Evolutionary conservation across 92 coral and sea anemone species (phyloP).

Genomic region (Scolanthus callimorphus): DNA sequence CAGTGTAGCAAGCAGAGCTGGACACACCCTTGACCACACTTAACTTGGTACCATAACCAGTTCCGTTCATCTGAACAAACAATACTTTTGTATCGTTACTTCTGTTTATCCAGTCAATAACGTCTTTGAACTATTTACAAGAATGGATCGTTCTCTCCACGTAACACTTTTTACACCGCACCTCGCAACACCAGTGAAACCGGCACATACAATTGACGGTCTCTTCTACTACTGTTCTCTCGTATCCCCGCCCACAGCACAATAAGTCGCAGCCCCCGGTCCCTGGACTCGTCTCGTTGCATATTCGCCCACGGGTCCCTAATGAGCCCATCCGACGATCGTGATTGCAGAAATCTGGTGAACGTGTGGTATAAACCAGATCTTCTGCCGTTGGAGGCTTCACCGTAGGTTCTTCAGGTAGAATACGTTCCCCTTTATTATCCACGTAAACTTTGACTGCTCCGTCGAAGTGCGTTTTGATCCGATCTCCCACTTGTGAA

Average conservation of each 20-base stretch:
- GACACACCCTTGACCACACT: too few species aligned
- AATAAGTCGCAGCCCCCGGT: conserved; percentile 83
- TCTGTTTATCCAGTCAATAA: too few species aligned
- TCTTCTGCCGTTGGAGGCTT: conserved; percentile 83
- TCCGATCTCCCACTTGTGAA: conserved; percentile 49
- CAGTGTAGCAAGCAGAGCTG: too few species aligned
- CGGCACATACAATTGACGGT: conserved; percentile 69
- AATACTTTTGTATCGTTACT: too few species aligned
- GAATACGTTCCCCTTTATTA: conserved; percentile 64
- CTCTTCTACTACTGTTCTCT: conserved; percentile 20
- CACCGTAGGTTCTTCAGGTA: conserved; percentile 65
- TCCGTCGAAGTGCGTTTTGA: conserved; percentile 86
- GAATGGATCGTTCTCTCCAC: conserved; percentile 41
- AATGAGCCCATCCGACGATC: conserved; percentile 71
- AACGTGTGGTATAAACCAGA: conserved; percentile 85
- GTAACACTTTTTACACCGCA: conserved; percentile 65
- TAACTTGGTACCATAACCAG: too few species aligned
- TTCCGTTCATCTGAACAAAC: too few species aligned
- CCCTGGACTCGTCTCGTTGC: conserved; percentile 78
- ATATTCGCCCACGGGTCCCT: conserved; percentile 81
- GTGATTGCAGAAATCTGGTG: conserved; percentile 79
- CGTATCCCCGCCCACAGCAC: conserved; percentile 75
- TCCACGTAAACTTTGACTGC: conserved; percentile 76
- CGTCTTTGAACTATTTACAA: too few species aligned
- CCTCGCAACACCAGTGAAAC: conserved; percentile 91